A percentile compares a stretch with the other conserved stretches of the same genome.
phyloP scores from a whole-genome alignment of 2,888 invertebrate genomes.

The Toxonevra muliebris region DNA sequence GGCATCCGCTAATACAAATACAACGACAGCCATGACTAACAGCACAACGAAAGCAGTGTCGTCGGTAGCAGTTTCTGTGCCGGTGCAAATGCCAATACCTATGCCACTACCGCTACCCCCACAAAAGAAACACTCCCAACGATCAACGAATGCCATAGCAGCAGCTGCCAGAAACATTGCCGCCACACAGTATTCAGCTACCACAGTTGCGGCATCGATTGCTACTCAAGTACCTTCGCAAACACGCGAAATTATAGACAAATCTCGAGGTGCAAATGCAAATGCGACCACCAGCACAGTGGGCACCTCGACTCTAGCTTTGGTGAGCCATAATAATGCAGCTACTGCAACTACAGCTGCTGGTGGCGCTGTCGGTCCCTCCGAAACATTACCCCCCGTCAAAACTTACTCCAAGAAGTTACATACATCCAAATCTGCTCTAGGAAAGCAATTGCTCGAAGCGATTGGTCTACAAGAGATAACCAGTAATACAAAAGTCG shows the following conservation, averaged over 20 bases:
- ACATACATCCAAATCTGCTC: conserved; percentile 32
- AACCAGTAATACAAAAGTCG: conserved; percentile 10
- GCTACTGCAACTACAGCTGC: background rate
- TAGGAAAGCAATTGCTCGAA: conserved; percentile 57
- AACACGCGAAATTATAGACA: conserved; percentile 8
- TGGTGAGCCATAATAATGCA: background rate
- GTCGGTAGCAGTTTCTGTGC: background rate
- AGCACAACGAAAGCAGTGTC: background rate
- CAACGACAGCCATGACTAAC: background rate
- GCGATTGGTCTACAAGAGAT: conserved; percentile 55
- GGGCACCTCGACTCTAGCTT: conserved; percentile 12
- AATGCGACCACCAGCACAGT: conserved; percentile 7
- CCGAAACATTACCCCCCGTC: conserved; percentile 1
- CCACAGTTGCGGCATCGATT: background rate
- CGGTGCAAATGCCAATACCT: background rate
- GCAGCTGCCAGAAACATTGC: conserved; percentile 20
- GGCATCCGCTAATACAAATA: background rate
- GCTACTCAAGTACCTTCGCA: conserved; percentile 38
- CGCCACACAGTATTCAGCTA: conserved; percentile 25
- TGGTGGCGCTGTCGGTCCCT: background rate
- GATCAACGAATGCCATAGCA: conserved; percentile 1
- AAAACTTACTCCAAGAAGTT: conserved; percentile 3
- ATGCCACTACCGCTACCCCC: background rate
- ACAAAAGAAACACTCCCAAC: conserved; percentile 19
- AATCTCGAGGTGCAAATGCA: conserved; percentile 3